A percentile compares a stretch with the other conserved stretches of the same genome.
Evolutionary conservation across 2,113 vertebrate species (phyloP).

Genomic region (Pseudopodoces humilis): DNA sequence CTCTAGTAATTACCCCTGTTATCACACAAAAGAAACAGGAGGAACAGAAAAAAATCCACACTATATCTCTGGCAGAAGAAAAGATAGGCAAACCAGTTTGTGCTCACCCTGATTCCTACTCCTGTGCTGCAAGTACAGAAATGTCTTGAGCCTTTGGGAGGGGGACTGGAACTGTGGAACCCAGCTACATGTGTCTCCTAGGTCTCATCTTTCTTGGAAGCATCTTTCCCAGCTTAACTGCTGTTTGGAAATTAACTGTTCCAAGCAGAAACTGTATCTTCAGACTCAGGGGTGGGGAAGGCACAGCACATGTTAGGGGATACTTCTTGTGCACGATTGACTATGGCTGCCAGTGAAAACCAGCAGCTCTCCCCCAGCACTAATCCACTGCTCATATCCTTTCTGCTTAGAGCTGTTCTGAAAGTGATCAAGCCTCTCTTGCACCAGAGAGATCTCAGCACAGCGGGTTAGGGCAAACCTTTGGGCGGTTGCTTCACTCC

Average conservation of each 20-base stretch:
- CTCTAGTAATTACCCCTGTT: not conserved
- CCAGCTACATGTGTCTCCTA: not conserved
- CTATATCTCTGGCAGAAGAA: not conserved
- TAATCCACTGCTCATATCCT: not conserved
- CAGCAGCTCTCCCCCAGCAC: not conserved
- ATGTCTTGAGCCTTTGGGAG: not conserved
- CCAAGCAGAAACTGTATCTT: not conserved
- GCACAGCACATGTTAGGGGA: not conserved
- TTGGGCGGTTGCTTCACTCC: not conserved
- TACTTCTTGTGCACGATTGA: not conserved
- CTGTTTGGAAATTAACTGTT: not conserved
- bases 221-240: not conserved
- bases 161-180: not conserved
- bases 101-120: not conserved
- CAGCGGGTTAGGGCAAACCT: not conserved
- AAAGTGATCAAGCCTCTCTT: not conserved
- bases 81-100: not conserved
- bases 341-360: not conserved
- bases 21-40: not conserved
- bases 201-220: not conserved
- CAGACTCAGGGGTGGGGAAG: not conserved
- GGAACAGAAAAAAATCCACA: not conserved
- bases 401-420: not conserved
- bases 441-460: not conserved
- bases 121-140: not conserved